phyloP scores from a whole-genome alignment of 2,888 invertebrate species.

The Pseudeuparius sepicola region DNA sequence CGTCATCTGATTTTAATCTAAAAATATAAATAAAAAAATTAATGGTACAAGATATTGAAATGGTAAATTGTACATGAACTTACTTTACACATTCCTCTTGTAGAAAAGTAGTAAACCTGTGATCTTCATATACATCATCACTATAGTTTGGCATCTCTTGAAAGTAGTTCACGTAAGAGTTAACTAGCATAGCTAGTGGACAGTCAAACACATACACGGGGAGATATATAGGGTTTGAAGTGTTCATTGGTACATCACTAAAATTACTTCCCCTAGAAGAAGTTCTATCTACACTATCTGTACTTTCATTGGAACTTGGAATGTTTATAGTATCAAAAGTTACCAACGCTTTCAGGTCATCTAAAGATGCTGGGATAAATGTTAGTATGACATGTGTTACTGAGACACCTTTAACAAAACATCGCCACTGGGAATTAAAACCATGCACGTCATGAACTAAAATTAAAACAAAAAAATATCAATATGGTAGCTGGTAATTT shows the following conservation, averaged over 20 bases:
- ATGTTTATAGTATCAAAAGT: slow-evolving; percentile 25
- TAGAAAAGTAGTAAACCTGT: slow-evolving; percentile 39
- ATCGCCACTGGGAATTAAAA: slow-evolving; percentile 46
- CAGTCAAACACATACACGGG: slow-evolving; percentile 64
- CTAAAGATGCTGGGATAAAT: slow-evolving; percentile 52
- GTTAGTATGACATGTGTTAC: slow-evolving; percentile 54
- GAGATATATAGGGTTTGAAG: slow-evolving; percentile 28
- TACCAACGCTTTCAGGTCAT: slow-evolving; percentile 37
- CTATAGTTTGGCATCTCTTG: slow-evolving; percentile 22
- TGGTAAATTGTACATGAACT: slow-evolving; percentile 6
- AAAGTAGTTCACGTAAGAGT: slow-evolving; percentile 37
- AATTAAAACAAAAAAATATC: slow-evolving; percentile 14
- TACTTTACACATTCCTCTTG: slow-evolving; percentile 32
- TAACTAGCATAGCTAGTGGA: slow-evolving; percentile 48
- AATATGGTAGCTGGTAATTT: slow-evolving; percentile 6
- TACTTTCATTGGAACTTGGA: slow-evolving; percentile 26
- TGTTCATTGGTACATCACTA: slow-evolving; percentile 35
- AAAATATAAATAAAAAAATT: no score
- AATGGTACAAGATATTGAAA: neutral
- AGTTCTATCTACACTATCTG: slow-evolving; percentile 29
- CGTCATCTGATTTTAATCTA: no score
- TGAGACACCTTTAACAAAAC: slow-evolving; percentile 54
- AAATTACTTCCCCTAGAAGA: slow-evolving; percentile 33
- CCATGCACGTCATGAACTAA: slow-evolving; percentile 16
- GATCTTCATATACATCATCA: slow-evolving; percentile 46